Base-by-base conservation (phyloP, 1,140 invertebrate genomes). In the Panagrolaimus sp. region DNA sequence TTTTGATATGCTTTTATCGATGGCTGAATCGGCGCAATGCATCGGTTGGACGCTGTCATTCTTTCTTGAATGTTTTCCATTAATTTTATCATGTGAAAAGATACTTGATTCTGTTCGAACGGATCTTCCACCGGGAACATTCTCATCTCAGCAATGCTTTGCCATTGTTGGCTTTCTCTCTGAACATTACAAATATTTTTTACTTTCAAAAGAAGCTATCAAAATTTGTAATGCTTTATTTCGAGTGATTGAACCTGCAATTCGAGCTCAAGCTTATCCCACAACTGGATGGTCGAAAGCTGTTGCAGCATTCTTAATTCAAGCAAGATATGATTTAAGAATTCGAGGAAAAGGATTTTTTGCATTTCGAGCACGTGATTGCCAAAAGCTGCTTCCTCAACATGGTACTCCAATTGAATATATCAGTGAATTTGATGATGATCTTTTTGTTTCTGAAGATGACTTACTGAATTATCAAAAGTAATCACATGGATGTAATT, bases 171-270 rank as follows among this genome's bases (percentile, higher is more conserved):
- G 42, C 2, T 77, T 45, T 65, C 63, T 74, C 14, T 51, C 66
- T 13, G 74, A 78, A 42, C 71, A 76, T 66, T 70, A 63, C 53
- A 64, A 78, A 14, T 76, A 76, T 43, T 76, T 76, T 67, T 48
- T 76, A 9, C 42, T 76, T 20, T 76, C 72, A 16, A 38, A 66
- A 46, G 67, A 75, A 25, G 76, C 74, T 1, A 25, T n/a, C 9
- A 51, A 23, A 51, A 69, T 76, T 16, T n/a, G 74, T 23, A 78
- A 78, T 62, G 63, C 68, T 13, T 43, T 73, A 9, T 73, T 53
- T 65, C 66, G 73, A 44, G 27, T 73, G 7, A 51, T 73, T 13
- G 73, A 73, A 44, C 70, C 7, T 20, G 69, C 66, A 23, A 11
- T 74, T 16, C 14, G 43, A 42, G 46, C 63, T 14, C 5, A 11